Evolutionary conservation across 2,113 vertebrate genomes (phyloP).

Genomic region (Phainopepla nitens): DNA sequence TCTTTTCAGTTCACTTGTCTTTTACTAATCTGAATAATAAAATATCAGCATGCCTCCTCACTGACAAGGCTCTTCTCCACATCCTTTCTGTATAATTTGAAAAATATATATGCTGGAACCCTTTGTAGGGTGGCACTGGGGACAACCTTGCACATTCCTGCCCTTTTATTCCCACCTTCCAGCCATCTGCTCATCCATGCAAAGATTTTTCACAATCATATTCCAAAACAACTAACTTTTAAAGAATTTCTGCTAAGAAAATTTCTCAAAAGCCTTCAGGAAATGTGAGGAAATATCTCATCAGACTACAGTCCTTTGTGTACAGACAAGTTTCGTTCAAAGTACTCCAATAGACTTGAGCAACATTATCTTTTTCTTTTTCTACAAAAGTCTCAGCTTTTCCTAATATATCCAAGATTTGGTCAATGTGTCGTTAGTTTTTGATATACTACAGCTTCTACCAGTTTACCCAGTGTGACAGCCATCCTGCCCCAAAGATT

Average conservation of each 20-base stretch:
- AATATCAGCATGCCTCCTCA: neutral
- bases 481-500: neutral
- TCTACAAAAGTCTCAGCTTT: neutral
- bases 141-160: fast-evolving
- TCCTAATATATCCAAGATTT: neutral
- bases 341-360: neutral
- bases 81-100: neutral
- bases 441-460: neutral
- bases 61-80: neutral
- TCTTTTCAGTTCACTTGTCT: neutral
- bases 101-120: neutral
- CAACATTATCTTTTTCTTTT: neutral
- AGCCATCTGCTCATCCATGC: neutral
- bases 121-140: neutral
- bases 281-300: neutral
- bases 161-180: neutral
- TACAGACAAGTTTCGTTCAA: neutral
- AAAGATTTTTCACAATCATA: neutral
- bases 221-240: neutral
- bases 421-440: neutral
- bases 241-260: neutral
- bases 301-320: neutral
- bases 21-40: neutral
- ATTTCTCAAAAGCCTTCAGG: neutral
- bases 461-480: neutral